Evolutionary conservation across 2,113 vertebrate genomes (phyloP).

Genomic region (Engystomops pustulosus): DNA sequence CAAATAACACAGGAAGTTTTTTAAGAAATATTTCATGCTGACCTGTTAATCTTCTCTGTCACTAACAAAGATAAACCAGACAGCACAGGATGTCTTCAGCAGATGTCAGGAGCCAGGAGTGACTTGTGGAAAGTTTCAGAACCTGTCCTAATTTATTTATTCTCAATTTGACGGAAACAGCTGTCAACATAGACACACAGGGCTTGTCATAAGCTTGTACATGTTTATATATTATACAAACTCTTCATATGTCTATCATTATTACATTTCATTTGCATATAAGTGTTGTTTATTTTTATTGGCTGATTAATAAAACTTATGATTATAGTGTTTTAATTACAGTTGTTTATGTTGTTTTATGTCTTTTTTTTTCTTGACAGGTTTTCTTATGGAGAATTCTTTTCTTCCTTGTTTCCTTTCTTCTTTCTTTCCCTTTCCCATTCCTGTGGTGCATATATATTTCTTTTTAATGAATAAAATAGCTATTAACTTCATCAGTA

Average conservation of each 20-base stretch:
- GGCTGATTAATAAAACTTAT: too few species aligned
- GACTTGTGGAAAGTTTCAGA: not conserved
- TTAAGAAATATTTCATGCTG: conserved; percentile 64
- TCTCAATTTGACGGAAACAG: not conserved
- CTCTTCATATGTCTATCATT: too few species aligned
- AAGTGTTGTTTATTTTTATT: too few species aligned
- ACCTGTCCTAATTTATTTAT: not conserved
- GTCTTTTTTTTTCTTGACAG: not conserved
- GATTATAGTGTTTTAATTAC: too few species aligned
- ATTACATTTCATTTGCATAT: too few species aligned
- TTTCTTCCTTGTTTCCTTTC: not conserved
- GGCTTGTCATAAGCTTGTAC: too few species aligned
- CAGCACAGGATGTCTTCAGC: conserved; percentile 50
- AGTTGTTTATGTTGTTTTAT: not conserved
- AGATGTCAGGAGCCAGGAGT: not conserved
- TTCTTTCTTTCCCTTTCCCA: not conserved
- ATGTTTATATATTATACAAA: too few species aligned
- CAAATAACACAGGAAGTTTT: conserved; percentile 80
- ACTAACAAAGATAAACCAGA: conserved; percentile 18
- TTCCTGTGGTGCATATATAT: not conserved
- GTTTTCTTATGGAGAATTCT: not conserved
- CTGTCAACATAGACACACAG: not conserved
- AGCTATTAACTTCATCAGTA: conserved; percentile 32
- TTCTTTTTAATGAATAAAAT: conserved; percentile 28
- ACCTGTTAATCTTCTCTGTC: not conserved